A percentile compares a stretch with the other conserved stretches of the same genome.
phyloP scores from a whole-genome alignment of 1,140 invertebrate genomes.

The Drosophila tsacasi region DNA sequence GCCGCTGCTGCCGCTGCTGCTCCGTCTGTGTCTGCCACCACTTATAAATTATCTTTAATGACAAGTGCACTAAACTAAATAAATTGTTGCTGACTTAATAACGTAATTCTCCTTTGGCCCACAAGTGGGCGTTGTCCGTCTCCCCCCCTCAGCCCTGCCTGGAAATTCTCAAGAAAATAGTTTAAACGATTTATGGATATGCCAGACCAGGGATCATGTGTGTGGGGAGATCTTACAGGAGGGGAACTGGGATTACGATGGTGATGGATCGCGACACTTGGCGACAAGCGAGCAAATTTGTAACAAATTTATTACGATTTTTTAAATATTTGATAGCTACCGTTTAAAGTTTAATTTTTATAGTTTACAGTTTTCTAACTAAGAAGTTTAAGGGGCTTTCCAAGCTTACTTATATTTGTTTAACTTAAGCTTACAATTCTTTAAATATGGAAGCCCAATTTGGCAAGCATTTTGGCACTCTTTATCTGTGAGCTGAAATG shows the following conservation, averaged over 20 bases:
- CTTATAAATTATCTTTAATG: constrained; percentile 81
- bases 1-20: not conserved
- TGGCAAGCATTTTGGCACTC: not conserved
- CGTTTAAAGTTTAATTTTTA: not conserved
- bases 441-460: not conserved
- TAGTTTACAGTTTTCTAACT: not conserved
- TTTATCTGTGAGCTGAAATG: not conserved
- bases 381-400: too few relatives aligned
- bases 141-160: not conserved
- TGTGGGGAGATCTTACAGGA: not conserved
- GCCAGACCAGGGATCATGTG: constrained; percentile 13
- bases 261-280: constrained; percentile 35
- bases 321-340: not conserved
- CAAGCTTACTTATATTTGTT: not conserved
- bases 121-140: constrained; percentile 61
- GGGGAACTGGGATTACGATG: constrained; percentile 14
- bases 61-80: constrained; percentile 80
- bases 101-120: constrained; percentile 58
- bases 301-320: constrained; percentile 23
- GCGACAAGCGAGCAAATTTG: constrained; percentile 36
- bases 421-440: not conserved
- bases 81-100: constrained; percentile 76
- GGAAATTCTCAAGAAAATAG: constrained; percentile 32
- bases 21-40: constrained; percentile 22
- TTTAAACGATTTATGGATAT: constrained; percentile 68